Percentiles rank a stretch among this genome's conserved stretches.
phyloP scores from a whole-genome alignment of 1,140 invertebrate genomes.

The Orchestia grillus region DNA sequence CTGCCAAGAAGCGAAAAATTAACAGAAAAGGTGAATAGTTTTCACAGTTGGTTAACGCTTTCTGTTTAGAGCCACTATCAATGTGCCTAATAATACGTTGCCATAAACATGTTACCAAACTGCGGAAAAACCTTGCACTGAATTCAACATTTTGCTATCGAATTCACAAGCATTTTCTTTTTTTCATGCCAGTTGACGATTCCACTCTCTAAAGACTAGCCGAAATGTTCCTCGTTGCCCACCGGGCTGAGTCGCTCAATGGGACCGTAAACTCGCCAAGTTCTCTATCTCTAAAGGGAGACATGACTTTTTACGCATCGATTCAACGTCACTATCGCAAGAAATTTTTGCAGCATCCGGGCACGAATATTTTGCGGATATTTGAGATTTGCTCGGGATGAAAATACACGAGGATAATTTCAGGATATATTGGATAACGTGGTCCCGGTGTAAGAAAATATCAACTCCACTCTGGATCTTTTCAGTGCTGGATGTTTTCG shows the following conservation, averaged over 20 bases:
- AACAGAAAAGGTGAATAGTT: not conserved
- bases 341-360: not conserved
- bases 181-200: not conserved
- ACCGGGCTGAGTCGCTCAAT: not conserved
- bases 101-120: not conserved
- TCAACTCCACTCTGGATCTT: not conserved
- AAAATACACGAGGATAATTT: not conserved
- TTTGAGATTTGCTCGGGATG: not conserved
- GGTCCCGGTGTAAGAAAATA: not conserved
- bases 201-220: not conserved
- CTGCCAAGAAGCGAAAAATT: not conserved
- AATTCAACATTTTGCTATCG: not conserved
- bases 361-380: not conserved
- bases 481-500: too few relatives aligned
- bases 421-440: not conserved
- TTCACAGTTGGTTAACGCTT: not conserved
- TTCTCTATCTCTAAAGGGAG: not conserved
- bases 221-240: not conserved
- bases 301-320: not conserved
- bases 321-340: not conserved
- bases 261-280: not conserved
- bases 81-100: not conserved
- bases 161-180: not conserved
- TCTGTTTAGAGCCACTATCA: not conserved
- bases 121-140: not conserved